Percentiles rank a stretch among this genome's conserved stretches.
Evolutionary conservation across 2,113 vertebrate genomes (phyloP).

Genomic region (Micronycteris hirsuta): DNA sequence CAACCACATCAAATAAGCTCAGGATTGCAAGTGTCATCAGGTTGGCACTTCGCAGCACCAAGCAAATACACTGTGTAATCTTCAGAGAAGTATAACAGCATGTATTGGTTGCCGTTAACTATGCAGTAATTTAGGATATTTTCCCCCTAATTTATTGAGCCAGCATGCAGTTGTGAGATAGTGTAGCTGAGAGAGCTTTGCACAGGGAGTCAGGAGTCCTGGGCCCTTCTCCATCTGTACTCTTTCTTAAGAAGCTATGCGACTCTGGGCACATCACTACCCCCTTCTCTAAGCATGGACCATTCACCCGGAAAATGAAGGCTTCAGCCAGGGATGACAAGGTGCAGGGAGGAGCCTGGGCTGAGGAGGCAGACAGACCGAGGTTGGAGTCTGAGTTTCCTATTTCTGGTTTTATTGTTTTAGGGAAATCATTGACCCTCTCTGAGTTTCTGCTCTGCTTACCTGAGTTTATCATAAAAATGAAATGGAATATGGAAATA

Average conservation of each 20-base stretch:
- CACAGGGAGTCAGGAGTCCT: neutral
- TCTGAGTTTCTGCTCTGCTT: slow-evolving; percentile 27
- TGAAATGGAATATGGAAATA: neutral
- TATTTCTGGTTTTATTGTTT: neutral
- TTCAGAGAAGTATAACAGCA: slow-evolving; percentile 45
- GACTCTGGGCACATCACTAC: neutral
- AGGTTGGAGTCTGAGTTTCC: neutral
- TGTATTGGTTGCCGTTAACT: neutral
- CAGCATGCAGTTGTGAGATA: neutral
- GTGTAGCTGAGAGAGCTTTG: neutral
- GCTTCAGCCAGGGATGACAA: neutral
- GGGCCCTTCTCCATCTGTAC: neutral
- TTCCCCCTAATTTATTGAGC: neutral
- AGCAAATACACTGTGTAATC: slow-evolving; percentile 29
- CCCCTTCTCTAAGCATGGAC: neutral
- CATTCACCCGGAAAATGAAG: slow-evolving; percentile 25
- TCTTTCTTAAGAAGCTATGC: neutral
- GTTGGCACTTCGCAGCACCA: slow-evolving; percentile 28
- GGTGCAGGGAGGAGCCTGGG: neutral
- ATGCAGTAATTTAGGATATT: neutral
- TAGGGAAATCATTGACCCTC: neutral
- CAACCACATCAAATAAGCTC: slow-evolving; percentile 63
- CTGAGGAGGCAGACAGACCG: neutral
- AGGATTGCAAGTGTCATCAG: slow-evolving; percentile 62
- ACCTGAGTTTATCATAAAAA: neutral